A percentile compares a stretch with the other conserved stretches of the same genome.
These are phyloP conservation scores for Rhagophthalmus giganteus DNA, from an alignment of 2,888 invertebrate genomes.

Conservation along the genomic window DNA sequence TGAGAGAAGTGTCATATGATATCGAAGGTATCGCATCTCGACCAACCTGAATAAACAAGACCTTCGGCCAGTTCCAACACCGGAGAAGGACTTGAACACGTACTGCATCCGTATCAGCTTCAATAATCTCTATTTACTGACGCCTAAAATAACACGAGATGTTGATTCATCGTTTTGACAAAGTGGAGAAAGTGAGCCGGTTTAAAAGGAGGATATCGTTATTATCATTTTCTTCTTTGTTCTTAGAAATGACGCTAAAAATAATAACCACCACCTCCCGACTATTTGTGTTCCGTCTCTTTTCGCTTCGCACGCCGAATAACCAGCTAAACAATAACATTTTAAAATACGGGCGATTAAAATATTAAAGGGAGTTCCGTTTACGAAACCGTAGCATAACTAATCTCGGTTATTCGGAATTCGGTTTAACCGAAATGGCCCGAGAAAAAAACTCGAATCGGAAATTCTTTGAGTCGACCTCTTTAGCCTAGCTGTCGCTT, in stretches of 20 bases:
- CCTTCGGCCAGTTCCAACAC: slow-evolving; percentile 33
- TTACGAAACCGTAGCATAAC: too few relatives aligned
- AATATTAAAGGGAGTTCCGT: too few relatives aligned
- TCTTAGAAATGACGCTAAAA: slow-evolving; percentile 11
- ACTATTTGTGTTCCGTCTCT: too few relatives aligned
- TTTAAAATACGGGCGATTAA: too few relatives aligned
- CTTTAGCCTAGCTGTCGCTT: too few relatives aligned
- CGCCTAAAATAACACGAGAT: slow-evolving; percentile 44
- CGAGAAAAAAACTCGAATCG: too few relatives aligned
- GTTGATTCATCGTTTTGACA: slow-evolving; percentile 37
- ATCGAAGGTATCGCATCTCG: slow-evolving; percentile 31
- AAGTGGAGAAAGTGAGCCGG: slow-evolving; percentile 33
- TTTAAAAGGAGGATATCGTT: slow-evolving; percentile 25
- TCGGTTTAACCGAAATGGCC: too few relatives aligned
- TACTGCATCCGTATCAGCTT: slow-evolving; percentile 39
- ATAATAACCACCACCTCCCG: slow-evolving; percentile 20
- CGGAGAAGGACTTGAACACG: slow-evolving; percentile 37
- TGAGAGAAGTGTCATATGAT: slow-evolving; percentile 38
- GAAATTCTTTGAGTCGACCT: too few relatives aligned
- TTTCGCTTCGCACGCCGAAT: too few relatives aligned
- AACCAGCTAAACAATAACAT: too few relatives aligned
- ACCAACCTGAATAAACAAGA: slow-evolving; percentile 39
- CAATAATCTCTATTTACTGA: slow-evolving; percentile 43
- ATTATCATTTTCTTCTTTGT: slow-evolving; percentile 31
- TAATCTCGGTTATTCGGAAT: too few relatives aligned